These are phyloP conservation scores for Megalopta genalis DNA, from an alignment of 1,140 invertebrate species.

Conservation along the genomic window DNA sequence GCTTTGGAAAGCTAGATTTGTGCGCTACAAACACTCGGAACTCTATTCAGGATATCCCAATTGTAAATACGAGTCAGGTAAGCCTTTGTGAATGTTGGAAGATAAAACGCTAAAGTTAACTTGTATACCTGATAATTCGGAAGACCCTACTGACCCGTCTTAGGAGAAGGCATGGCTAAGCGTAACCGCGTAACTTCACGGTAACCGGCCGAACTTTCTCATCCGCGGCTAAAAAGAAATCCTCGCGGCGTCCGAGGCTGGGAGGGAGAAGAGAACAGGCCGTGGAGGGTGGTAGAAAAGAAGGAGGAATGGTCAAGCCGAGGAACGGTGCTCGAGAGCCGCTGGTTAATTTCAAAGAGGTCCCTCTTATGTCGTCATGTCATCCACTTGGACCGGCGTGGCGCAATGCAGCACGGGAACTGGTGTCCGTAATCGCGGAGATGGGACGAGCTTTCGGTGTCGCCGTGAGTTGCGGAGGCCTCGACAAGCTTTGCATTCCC, in stretches of 20 bases:
- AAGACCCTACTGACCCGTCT: too few species aligned
- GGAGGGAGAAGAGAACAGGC: background rate
- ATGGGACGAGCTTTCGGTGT: background rate
- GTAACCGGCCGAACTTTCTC: background rate
- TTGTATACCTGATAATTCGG: too few species aligned
- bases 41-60: too few species aligned
- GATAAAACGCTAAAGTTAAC: too few species aligned
- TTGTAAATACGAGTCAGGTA: too few species aligned
- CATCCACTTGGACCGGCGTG: conserved; percentile 51
- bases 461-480: background rate
- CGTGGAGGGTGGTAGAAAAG: background rate
- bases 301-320: conserved; percentile 38
- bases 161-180: too few species aligned
- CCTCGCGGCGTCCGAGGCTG: too few species aligned
- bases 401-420: conserved; percentile 49
- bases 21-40: too few species aligned
- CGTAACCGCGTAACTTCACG: too few species aligned
- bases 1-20: too few species aligned
- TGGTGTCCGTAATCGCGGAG: conserved; percentile 67
- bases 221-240: background rate
- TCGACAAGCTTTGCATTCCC: background rate
- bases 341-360: conserved; percentile 71
- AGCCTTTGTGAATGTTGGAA: too few species aligned
- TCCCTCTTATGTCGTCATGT: conserved; percentile 68
- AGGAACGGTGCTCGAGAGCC: conserved; percentile 58